Base-by-base conservation (phyloP, 2,797 vertebrate species). In the Yasuhikotakia modesta region DNA sequence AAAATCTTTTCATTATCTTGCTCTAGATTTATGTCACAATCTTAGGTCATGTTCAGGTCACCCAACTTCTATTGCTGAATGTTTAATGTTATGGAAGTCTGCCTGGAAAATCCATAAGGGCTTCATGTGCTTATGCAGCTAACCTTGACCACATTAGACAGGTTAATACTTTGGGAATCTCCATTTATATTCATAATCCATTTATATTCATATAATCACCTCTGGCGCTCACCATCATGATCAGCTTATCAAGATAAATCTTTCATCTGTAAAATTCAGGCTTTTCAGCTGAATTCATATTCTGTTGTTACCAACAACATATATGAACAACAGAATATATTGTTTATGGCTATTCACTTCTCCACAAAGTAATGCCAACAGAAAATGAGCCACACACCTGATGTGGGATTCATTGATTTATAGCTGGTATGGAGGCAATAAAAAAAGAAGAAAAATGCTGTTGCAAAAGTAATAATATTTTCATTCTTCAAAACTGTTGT, bases 191-290 rank as follows among this genome's bases (percentile, higher is more conserved):
- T 22, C 19, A 55, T 22, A 55, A 55, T 55, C 52, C 52, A 55
- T 55, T 55, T 55, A 55, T 55, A 55, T 55, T 55, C 52, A 55
- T 55, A 55, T 55, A 55, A 55, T 55, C 52, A 55, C 52, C 52
- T 55, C 52, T 55, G 52, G 52, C 10, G 19, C 52, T 55, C 19
- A 24, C 8, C 19, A 13, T 53, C 27, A 64, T 52, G 27, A 64
- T 39, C 46, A 64, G 19, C 19, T 74, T 24, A 72, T 60, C 14
- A 73, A 73, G 72, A 39, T 64, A 64, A 27, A 64, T 64, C 45
- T 63, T 72, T 72, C 39, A 46, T 45, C 32, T 58, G 39, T 46
- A 70, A 70, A 70, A 43, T 22, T 6, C 2, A n/a, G 39, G 27
- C 16, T 19, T 60, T 70, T 10, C 30, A 17, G 2, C 24, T 43